Conservation (phyloP, 1,140 invertebrate genomes). For the Drosophila cardini region DNA sequence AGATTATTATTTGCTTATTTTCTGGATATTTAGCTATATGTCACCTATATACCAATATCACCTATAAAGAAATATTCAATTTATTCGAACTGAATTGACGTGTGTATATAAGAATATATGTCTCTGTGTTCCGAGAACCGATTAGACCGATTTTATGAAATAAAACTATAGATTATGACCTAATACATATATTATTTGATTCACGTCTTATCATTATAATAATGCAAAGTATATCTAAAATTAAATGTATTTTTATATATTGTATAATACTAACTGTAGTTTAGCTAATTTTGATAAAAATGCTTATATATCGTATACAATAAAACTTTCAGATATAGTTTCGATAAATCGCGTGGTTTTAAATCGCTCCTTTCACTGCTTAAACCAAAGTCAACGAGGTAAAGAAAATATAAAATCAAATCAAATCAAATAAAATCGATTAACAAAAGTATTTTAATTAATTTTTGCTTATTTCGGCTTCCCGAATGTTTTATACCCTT, state of each 20-base stretch:
- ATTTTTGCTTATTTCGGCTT: constrained; percentile 16
- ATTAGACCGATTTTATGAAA: too few species aligned
- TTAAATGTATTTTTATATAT: neutral
- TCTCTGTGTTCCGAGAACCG: too few species aligned
- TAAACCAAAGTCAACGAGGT: constrained; percentile 43
- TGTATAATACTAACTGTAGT: neutral
- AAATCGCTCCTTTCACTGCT: constrained; percentile 26
- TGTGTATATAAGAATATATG: too few species aligned
- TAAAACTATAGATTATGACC: neutral
- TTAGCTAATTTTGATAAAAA: constrained; percentile 15
- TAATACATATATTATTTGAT: neutral
- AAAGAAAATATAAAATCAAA: constrained; percentile 39
- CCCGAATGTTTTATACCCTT: constrained; percentile 23
- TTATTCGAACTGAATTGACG: too few species aligned
- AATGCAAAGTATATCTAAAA: neutral
- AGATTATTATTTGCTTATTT: too few species aligned
- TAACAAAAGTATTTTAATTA: constrained; percentile 8
- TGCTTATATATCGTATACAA: constrained; percentile 27
- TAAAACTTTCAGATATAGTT: constrained; percentile 46
- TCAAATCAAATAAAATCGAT: neutral
- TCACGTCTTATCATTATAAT: too few species aligned
- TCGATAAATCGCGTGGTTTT: constrained; percentile 29
- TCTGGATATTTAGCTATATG: too few species aligned
- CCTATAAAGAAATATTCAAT: too few species aligned
- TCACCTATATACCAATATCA: too few species aligned